Evolutionary conservation across 2,888 invertebrate species (phyloP).

Genomic region (Troides aeacus): DNA sequence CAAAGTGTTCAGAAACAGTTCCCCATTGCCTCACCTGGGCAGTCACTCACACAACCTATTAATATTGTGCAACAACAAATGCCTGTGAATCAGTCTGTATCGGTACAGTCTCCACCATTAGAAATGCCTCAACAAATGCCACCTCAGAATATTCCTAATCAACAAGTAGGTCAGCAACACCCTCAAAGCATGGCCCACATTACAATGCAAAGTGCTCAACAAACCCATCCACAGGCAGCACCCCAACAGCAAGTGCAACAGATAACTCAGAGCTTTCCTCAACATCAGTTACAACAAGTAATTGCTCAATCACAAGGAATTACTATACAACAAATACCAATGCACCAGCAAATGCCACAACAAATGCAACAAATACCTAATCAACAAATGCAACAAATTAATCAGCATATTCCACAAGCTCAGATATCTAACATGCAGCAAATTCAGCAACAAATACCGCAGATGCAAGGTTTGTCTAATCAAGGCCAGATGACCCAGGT

Average conservation of each 20-base stretch:
- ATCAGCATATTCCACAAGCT: conserved; percentile 71
- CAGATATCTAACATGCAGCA: conserved; percentile 71
- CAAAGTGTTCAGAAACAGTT: conserved; percentile 75
- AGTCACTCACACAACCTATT: conserved; percentile 73
- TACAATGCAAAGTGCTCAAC: conserved; percentile 68
- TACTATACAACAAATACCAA: conserved; percentile 76
- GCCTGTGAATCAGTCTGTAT: conserved; percentile 69
- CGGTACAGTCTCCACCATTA: conserved; percentile 75
- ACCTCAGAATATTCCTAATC: conserved; percentile 64
- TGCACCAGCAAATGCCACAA: conserved; percentile 77
- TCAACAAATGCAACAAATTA: conserved; percentile 77
- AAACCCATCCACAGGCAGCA: conserved; percentile 60
- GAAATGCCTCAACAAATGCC: conserved; percentile 77
- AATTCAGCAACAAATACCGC: conserved; percentile 76
- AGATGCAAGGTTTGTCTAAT: conserved; percentile 72
- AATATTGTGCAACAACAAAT: conserved; percentile 71
- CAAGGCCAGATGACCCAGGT: conserved; percentile 74
- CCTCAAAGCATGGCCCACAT: conserved; percentile 78
- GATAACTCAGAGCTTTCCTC: conserved; percentile 77
- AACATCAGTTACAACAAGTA: conserved; percentile 76
- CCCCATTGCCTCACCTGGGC: conserved; percentile 76
- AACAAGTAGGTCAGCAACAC: conserved; percentile 72
- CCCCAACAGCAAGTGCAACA: conserved; percentile 76
- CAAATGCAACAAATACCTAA: conserved; percentile 78
- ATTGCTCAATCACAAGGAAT: conserved; percentile 75